Evolutionary conservation across 2,888 invertebrate species (phyloP), one percentile per base, ranked within the genome.

Genomic region (Tiliacea citrago): DNA sequence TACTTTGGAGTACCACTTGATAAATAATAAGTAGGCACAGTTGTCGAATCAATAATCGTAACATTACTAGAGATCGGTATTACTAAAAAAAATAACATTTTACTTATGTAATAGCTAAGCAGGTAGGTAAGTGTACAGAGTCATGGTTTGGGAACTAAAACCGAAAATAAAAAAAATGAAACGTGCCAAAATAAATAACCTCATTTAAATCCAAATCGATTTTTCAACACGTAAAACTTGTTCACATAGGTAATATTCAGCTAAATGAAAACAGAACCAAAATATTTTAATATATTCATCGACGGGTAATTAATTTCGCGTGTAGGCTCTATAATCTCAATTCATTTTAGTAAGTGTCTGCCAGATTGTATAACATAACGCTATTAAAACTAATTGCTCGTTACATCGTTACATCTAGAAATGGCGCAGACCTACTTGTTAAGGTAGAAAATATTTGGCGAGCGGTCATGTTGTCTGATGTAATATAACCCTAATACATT

Each of bases 21-120:
- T 76, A 83, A 87, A 87, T 87, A 85, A 82, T 88, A 87, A 87
- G 87, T 87, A 88, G 88, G 83, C 69, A 80, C 70, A 69, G 77
- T 88, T 87, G 68, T 81, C 75, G 77, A 88, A 87, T 82, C 80
- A 61, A 85, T 87, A 83, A 87, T 87, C 79, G 81, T 79, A 82
- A 83, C 79, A 81, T 83, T 70, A 72, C 74, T 73, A 73, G 70
- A 82, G 69, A 81, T 75, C 70, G 67, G 47, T 68, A 74, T 84
- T 84, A 80, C 84, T 76, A 79, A 82, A 86, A 69, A 82, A 77
- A 84, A 68, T 75, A 83, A 75, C 49, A 79, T 69, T 78, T 68
- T 65, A 67, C 58, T 73, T 75, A 79, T 67, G 73, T 74, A 83
- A 75, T 67, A 51, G 29, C 13, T 49, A 55, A 61, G 55, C 24